A percentile compares a stretch with the other conserved stretches of the same genome.
phyloP scores from a whole-genome alignment of 2,797 vertebrate genomes.

The Onychomys arenicola region DNA sequence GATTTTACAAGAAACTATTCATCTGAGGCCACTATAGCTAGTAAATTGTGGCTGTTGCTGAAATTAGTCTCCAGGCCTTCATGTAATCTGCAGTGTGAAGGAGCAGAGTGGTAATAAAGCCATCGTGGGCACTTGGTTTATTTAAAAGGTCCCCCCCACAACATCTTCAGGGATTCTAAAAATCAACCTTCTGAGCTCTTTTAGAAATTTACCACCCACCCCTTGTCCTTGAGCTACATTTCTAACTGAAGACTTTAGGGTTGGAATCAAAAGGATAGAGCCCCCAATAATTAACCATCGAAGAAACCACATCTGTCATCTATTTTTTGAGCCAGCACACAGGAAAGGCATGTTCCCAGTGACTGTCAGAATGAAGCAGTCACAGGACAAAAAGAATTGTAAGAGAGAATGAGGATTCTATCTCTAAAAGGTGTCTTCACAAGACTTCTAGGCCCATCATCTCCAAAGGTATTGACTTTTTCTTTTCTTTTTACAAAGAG shows the following conservation, averaged over 20 bases:
- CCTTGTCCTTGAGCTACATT: constrained; percentile 68
- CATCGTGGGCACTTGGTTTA: constrained; percentile 86
- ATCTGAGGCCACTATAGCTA: constrained; percentile 90
- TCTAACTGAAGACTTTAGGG: constrained; percentile 62
- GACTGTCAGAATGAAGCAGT: not conserved
- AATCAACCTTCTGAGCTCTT: constrained; percentile 79
- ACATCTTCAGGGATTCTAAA: constrained; percentile 82
- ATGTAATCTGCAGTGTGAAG: constrained; percentile 86
- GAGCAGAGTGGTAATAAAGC: constrained; percentile 86
- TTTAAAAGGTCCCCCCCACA: constrained; percentile 84
- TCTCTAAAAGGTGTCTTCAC: not conserved
- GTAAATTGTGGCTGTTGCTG: constrained; percentile 90
- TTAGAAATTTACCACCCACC: constrained; percentile 75
- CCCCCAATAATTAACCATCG: constrained; percentile 62
- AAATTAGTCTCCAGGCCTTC: constrained; percentile 90
- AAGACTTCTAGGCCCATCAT: not conserved
- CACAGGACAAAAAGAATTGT: not conserved
- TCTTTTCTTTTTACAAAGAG: not conserved
- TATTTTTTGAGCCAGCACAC: constrained; percentile 14
- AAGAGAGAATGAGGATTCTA: not conserved
- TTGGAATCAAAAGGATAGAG: constrained; percentile 77
- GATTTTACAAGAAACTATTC: constrained; percentile 93
- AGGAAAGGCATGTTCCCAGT: not conserved
- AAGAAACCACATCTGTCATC: constrained; percentile 53
- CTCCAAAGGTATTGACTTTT: not conserved